Evolutionary conservation across 2,888 invertebrate species (phyloP).

Genomic region (Oeneis ivallda): DNA sequence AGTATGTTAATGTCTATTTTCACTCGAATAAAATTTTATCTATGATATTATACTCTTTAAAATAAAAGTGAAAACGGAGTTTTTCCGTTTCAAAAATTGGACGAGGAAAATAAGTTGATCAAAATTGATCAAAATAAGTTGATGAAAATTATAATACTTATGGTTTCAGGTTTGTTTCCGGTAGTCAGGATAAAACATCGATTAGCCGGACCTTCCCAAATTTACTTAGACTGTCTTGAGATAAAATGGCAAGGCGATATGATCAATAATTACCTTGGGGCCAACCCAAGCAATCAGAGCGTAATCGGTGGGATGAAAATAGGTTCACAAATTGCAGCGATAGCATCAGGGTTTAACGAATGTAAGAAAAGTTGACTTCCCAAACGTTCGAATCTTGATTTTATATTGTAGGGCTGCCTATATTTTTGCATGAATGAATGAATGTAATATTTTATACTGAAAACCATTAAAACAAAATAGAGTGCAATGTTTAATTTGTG

Average conservation of each 20-base stretch:
- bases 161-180: no score
- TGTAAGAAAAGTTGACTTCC: slow-evolving; percentile 13
- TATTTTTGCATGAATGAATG: not conserved
- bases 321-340: slow-evolving; percentile 61
- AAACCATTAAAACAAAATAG: not conserved
- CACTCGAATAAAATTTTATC: no score
- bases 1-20: no score
- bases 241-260: slow-evolving; percentile 38
- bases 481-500: not conserved
- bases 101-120: not conserved
- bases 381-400: slow-evolving; percentile 14
- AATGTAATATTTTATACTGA: not conserved
- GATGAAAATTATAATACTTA: no score
- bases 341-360: slow-evolving; percentile 47
- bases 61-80: no score
- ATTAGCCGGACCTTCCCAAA: slow-evolving; percentile 10
- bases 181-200: not conserved
- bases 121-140: no score
- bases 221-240: slow-evolving; percentile 28
- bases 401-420: not conserved
- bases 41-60: no score
- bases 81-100: no score
- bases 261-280: slow-evolving; percentile 51
- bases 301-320: slow-evolving; percentile 58
- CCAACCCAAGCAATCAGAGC: slow-evolving; percentile 46